Evolutionary conservation across 2,888 invertebrate species (phyloP).

Genomic region (Carpatolechia fugitivella): DNA sequence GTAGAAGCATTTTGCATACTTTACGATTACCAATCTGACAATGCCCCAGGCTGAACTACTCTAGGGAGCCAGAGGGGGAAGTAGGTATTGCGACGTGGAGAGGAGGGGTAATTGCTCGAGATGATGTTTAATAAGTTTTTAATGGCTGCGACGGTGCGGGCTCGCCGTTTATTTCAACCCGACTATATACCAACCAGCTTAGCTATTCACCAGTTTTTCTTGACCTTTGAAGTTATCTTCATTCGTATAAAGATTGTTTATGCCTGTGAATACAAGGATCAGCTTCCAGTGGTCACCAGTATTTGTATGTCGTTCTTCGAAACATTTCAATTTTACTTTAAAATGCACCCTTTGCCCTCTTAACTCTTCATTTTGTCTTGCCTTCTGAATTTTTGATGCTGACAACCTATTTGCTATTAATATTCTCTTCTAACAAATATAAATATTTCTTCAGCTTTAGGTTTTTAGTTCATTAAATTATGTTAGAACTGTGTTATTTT

Average conservation of each 20-base stretch:
- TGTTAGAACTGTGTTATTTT: too few relatives aligned
- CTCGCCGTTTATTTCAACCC: slow-evolving; percentile 60
- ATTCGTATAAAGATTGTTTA: background rate
- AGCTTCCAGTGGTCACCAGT: slow-evolving; percentile 34
- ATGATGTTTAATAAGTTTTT: slow-evolving; percentile 85
- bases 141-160: slow-evolving; percentile 76
- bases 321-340: slow-evolving; percentile 49
- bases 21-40: slow-evolving; percentile 10
- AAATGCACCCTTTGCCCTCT: slow-evolving; percentile 45
- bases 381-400: slow-evolving; percentile 15
- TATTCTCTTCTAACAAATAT: background rate
- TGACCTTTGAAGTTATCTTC: slow-evolving; percentile 23
- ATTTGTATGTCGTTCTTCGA: slow-evolving; percentile 41
- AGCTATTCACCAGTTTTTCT: slow-evolving; percentile 27
- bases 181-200: slow-evolving; percentile 40
- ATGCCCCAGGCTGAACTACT: slow-evolving; percentile 9
- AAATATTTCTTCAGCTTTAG: too few relatives aligned
- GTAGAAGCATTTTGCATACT: background rate
- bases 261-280: slow-evolving; percentile 26
- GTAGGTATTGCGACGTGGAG: slow-evolving; percentile 26
- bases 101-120: slow-evolving; percentile 80
- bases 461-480: too few relatives aligned
- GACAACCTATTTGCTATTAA: background rate
- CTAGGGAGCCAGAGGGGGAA: slow-evolving; percentile 17
- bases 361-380: slow-evolving; percentile 8